Evolutionary conservation across 2,888 invertebrate species (phyloP).

Genomic region (Aspidapion aeneum): DNA sequence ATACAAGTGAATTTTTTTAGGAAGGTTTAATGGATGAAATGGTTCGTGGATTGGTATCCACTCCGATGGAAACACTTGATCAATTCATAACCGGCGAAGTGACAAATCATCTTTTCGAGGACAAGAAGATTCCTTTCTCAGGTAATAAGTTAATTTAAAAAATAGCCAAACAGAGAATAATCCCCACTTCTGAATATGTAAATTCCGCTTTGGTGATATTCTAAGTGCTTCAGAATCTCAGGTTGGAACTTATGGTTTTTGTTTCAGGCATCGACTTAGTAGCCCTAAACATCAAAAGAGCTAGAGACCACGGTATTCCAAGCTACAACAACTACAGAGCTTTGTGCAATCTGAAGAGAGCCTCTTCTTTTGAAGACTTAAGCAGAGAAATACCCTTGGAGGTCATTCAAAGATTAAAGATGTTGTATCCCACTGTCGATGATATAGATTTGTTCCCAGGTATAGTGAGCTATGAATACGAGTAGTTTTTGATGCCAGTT

Average conservation of each 20-base stretch:
- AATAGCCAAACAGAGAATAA: too few relatives aligned
- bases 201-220: too few relatives aligned
- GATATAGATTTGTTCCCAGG: constrained; percentile 97
- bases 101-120: constrained; percentile 92
- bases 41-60: constrained; percentile 77
- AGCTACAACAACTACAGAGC: constrained; percentile 90
- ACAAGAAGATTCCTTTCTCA: constrained; percentile 83
- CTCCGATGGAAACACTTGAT: constrained; percentile 90
- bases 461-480: constrained; percentile 88
- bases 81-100: constrained; percentile 94
- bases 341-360: constrained; percentile 84
- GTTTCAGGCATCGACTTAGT: constrained; percentile 91
- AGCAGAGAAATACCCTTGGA: constrained; percentile 82
- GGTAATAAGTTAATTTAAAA: too few relatives aligned
- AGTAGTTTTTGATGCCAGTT: too few relatives aligned
- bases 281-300: constrained; percentile 83
- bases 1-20: too few relatives aligned
- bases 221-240: too few relatives aligned
- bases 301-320: constrained; percentile 83
- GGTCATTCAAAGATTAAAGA: constrained; percentile 73
- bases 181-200: too few relatives aligned
- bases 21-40: constrained; percentile 82
- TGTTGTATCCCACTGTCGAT: constrained; percentile 84
- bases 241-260: too few relatives aligned
- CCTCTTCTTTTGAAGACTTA: constrained; percentile 81